These are phyloP conservation scores for Rhopilema esculentum DNA, from an alignment of 30 jellyfish, hydroid and myxozoan genomes.

Conservation along the genomic window DNA sequence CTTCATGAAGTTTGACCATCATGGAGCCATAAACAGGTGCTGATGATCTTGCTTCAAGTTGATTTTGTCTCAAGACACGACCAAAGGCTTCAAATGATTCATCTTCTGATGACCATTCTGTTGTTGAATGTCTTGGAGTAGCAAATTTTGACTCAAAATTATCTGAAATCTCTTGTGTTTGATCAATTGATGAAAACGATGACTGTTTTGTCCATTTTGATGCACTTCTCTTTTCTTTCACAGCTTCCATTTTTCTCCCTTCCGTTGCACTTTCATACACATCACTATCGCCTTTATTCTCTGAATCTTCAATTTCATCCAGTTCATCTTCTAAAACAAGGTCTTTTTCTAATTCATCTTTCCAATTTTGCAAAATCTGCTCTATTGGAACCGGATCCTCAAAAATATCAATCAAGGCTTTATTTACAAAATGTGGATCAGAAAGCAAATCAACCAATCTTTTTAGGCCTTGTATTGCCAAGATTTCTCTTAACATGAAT, in stretches of 20 bases:
- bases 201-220: background rate
- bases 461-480: constrained; percentile 84
- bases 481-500: constrained; percentile 88
- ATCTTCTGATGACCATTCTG: constrained; percentile 75
- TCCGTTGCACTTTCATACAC: constrained; percentile 56
- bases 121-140: constrained; percentile 78
- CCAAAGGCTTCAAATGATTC: constrained; percentile 74
- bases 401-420: constrained; percentile 83
- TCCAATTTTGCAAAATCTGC: constrained; percentile 58
- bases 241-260: constrained; percentile 21
- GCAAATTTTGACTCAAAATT: constrained; percentile 65
- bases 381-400: constrained; percentile 90
- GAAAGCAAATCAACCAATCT: constrained; percentile 75
- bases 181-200: constrained; percentile 55
- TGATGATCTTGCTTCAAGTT: constrained; percentile 82
- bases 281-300: constrained; percentile 23
- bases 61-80: constrained; percentile 73
- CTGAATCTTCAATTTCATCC: background rate
- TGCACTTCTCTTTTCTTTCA: background rate
- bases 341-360: constrained; percentile 72
- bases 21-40: constrained; percentile 98
- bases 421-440: constrained; percentile 80
- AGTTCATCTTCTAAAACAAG: constrained; percentile 41
- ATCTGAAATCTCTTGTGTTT: constrained; percentile 39
- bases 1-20: constrained; percentile 80